Conservation (phyloP, 2,113 vertebrate genomes). For the Urocynchramus pylzowi region DNA sequence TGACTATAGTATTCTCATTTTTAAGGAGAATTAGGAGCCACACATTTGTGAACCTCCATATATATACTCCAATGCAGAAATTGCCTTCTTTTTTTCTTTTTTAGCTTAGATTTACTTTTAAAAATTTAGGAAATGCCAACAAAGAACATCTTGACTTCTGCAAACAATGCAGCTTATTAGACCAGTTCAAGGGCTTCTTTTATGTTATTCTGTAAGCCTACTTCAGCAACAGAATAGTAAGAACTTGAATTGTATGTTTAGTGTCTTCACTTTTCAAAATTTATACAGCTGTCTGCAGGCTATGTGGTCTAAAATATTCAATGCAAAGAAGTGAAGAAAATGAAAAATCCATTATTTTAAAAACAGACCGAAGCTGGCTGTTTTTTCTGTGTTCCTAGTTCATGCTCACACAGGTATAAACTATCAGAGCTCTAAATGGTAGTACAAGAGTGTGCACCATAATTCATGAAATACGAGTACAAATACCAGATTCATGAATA, state of each 20-base stretch:
- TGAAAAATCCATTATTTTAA: neutral
- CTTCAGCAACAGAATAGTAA: neutral
- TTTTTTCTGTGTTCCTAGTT: neutral
- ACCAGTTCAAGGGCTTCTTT: neutral
- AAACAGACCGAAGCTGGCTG: neutral
- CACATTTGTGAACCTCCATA: neutral
- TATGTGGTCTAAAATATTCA: slow-evolving; percentile 12
- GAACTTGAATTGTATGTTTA: neutral
- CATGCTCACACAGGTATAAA: neutral
- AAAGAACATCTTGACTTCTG: neutral
- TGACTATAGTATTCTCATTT: neutral
- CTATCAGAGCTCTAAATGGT: neutral
- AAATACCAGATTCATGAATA: neutral
- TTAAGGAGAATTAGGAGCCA: neutral
- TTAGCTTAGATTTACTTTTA: neutral
- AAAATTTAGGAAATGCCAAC: neutral
- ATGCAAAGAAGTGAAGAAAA: slow-evolving; percentile 17
- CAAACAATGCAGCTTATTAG: neutral
- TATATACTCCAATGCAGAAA: neutral
- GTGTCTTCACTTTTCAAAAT: slow-evolving; percentile 23
- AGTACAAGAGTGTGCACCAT: neutral
- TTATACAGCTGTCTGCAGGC: slow-evolving; percentile 25
- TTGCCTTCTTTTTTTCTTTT: neutral
- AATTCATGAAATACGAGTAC: neutral
- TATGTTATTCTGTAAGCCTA: neutral